Percentiles rank a stretch among this genome's conserved stretches.
Conservation (phyloP, 2,113 vertebrate genomes). For the Mirza zaza region DNA sequence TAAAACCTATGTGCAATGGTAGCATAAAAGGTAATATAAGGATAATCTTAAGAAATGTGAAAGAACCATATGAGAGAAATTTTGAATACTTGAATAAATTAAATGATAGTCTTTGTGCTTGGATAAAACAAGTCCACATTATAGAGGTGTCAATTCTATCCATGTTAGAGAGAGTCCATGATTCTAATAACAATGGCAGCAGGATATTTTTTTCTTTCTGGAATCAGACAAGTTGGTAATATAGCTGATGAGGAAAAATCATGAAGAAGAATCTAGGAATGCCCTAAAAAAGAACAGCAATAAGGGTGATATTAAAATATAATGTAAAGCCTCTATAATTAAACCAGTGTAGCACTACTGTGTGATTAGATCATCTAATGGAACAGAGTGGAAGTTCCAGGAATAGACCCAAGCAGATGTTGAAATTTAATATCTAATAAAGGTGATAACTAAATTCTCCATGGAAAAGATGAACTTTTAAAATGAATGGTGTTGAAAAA, state of each 20-base stretch:
- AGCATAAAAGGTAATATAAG: background rate
- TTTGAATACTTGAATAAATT: background rate
- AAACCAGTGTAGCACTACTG: background rate
- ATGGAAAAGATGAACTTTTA: background rate
- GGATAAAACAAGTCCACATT: background rate
- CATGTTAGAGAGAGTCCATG: background rate
- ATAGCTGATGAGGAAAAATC: background rate
- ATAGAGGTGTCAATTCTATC: background rate
- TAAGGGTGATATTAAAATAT: background rate
- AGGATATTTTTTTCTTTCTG: background rate
- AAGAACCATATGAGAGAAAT: background rate
- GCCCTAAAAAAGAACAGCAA: background rate
- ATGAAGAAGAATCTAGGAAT: background rate
- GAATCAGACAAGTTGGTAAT: background rate
- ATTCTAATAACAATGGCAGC: background rate
- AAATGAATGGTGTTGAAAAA: slow-evolving; percentile 43
- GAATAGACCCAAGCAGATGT: background rate
- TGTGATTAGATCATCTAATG: background rate
- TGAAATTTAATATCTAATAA: slow-evolving; percentile 55
- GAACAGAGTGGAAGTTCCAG: background rate
- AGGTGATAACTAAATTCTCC: slow-evolving; percentile 9
- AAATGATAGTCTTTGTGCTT: background rate
- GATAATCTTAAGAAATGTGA: background rate
- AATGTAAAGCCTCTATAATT: background rate
- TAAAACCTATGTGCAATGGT: background rate